Base-by-base conservation (phyloP, 2,888 invertebrate genomes). In the Synanthedon vespiformis region DNA sequence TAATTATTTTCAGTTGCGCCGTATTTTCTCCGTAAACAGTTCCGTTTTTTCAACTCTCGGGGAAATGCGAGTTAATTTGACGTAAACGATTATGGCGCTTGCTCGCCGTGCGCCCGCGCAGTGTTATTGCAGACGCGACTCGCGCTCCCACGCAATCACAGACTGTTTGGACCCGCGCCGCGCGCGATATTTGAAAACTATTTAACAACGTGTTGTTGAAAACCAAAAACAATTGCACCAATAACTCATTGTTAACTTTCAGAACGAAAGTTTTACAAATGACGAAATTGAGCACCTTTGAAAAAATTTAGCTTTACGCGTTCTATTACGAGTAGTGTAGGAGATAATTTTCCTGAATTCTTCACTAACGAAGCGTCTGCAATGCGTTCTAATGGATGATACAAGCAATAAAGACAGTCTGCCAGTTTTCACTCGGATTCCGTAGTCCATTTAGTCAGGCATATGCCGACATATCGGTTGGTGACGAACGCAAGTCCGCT, bases 51-150 rank as follows among this genome's bases (percentile, higher is more conserved):
- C 74, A 76, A 70, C 73, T 76, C 77, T 66, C 60, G 75, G 80
- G 77, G 80, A 82, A 84, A 85, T 77, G 77, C 70, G 67, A 76
- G 74, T 67, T 77, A 78, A 80, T 80, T 82, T 73, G 68, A 75
- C 76, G 82, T 70, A 65, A 74, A 76, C 70, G 70, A 77, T 77
- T 73, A 80, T 72, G 70, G 62, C 53, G 50, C 14, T 13, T 40
- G 50, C 51, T 56, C 52, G 55, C 50, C 51, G 22, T 59, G 67
- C 68, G 70, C 64, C 61, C 59, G 70, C 75, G 70, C 83, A 80
- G 80, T 80, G 65, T 67, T 62, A 59, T 61, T 58, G 57, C 64
- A 66, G 70, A 63, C 74, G 63, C 71, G 70, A 63, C 61, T 67
- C 75, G 79, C 64, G 76, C 70, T 69, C 67, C 68, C 74, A 74